These are phyloP conservation scores for Galendromus occidentalis DNA, from an alignment of 1,140 invertebrate species.

Conservation along the genomic window DNA sequence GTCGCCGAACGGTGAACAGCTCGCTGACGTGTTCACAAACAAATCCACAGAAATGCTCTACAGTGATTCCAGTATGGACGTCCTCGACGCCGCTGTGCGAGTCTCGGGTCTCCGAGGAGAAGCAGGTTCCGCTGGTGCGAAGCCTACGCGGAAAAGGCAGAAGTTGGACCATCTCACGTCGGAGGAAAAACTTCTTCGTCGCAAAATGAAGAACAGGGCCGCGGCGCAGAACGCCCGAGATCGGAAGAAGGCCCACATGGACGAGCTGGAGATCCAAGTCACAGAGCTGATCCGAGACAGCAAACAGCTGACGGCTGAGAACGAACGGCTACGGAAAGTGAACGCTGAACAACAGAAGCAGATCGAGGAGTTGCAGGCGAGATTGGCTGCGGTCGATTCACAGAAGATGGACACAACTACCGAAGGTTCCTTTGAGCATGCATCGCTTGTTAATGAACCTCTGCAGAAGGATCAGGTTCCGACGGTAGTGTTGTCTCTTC, in stretches of 20 bases:
- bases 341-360: neutral
- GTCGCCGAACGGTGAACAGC: neutral
- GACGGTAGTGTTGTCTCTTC: neutral
- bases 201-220: conserved; percentile 5
- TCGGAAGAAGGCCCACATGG: conserved; percentile 7
- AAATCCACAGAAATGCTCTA: neutral
- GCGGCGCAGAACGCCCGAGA: neutral
- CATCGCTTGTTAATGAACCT: conserved; percentile 7
- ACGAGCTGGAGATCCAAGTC: neutral
- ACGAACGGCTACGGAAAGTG: neutral
- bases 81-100: neutral
- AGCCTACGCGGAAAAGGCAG: neutral
- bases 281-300: neutral
- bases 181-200: neutral
- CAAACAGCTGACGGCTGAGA: neutral
- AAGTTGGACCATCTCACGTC: neutral
- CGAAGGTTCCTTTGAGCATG: conserved; percentile 4
- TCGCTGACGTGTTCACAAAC: neutral
- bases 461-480: conserved; percentile 4
- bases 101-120: neutral
- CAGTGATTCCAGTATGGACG: neutral
- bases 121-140: neutral
- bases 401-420: neutral
- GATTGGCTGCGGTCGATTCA: neutral
- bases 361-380: neutral